A percentile compares a stretch with the other conserved stretches of the same genome.
Conservation (phyloP, 2,888 invertebrate species). For the Oasisia sp. region DNA sequence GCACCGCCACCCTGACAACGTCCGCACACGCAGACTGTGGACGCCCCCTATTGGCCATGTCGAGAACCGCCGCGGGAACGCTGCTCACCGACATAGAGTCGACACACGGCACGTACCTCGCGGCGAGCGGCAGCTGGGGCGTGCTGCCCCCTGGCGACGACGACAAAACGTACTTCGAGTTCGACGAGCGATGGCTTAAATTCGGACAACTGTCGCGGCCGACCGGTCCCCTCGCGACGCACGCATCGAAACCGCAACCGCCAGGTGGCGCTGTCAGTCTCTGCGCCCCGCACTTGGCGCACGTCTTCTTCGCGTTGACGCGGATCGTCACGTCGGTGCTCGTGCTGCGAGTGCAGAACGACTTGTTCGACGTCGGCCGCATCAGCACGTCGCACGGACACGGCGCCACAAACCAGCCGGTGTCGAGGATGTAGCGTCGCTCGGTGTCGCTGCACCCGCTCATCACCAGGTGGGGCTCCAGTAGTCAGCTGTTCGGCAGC, state of each 20-base stretch:
- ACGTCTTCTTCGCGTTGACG: not conserved
- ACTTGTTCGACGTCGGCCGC: not conserved
- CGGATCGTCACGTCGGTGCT: not conserved
- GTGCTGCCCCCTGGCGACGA: not conserved
- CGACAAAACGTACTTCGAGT: not conserved
- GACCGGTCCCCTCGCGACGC: not conserved
- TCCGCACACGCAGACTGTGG: not conserved
- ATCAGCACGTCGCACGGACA: constrained; percentile 32
- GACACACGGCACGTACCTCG: not conserved
- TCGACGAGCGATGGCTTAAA: not conserved
- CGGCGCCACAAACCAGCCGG: constrained; percentile 33
- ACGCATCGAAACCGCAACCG: not conserved
- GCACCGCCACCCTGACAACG: not conserved
- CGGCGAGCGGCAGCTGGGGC: not conserved
- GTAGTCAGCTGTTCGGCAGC: constrained; percentile 52
- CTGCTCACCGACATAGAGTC: not conserved
- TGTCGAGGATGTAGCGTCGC: not conserved
- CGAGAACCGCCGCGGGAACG: not conserved
- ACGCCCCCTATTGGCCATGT: not conserved
- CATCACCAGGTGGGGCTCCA: constrained; percentile 32
- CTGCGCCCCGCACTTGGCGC: not conserved
- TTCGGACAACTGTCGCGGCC: not conserved
- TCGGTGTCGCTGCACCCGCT: constrained; percentile 23
- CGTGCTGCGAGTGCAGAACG: not conserved
- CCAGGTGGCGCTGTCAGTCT: not conserved